phyloP scores from a whole-genome alignment of 2,113 vertebrate species.

The Cololabis saira region DNA sequence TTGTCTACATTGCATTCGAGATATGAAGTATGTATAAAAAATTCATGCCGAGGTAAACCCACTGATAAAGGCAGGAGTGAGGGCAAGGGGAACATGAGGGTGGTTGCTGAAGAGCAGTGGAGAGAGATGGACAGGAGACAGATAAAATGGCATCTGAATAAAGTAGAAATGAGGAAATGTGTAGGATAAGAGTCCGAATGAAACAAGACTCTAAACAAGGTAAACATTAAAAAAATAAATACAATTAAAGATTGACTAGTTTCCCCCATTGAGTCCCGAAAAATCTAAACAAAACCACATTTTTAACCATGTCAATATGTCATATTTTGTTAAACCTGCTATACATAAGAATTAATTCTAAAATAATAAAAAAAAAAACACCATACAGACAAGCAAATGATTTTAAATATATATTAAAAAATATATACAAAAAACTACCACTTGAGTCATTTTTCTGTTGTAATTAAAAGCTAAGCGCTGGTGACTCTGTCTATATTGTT shows the following conservation, averaged over 20 bases:
- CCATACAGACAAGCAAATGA: no score
- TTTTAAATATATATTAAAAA: no score
- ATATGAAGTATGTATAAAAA: conserved; percentile 53
- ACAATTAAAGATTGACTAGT: conserved; percentile 55
- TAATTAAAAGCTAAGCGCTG: no score
- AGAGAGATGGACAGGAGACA: conserved; percentile 18
- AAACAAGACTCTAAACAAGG: neutral
- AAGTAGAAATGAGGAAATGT: conserved; percentile 7
- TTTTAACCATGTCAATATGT: no score
- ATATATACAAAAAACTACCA: no score
- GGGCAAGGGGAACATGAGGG: neutral
- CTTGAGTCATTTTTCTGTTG: no score
- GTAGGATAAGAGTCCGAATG: neutral
- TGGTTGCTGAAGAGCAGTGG: conserved; percentile 16
- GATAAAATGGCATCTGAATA: conserved; percentile 22
- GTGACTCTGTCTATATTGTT: no score
- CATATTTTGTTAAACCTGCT: no score
- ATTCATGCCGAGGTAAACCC: conserved; percentile 36
- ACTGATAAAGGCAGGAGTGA: conserved; percentile 23
- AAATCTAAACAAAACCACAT: no score
- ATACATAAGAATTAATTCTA: no score
- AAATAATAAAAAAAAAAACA: no score
- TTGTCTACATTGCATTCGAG: conserved; percentile 42
- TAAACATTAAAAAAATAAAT: no score
- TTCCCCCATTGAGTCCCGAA: conserved; percentile 37